Conservation (phyloP, 2,113 vertebrate genomes). For the Scophthalmus maximus region DNA sequence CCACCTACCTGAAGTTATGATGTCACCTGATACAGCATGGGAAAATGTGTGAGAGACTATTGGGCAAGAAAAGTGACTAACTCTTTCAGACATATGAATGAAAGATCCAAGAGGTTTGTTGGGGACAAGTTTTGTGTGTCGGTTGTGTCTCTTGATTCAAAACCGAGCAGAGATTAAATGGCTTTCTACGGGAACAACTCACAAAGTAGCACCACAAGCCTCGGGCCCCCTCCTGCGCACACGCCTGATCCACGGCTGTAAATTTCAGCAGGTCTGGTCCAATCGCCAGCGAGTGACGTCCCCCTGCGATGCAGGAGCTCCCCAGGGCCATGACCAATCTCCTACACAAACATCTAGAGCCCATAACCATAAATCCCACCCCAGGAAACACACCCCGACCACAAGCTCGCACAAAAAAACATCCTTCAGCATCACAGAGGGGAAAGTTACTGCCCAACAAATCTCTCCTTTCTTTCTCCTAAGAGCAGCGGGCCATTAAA, state of each 20-base stretch:
- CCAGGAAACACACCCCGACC: conserved; percentile 71
- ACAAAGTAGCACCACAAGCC: not conserved
- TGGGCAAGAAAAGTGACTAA: conserved; percentile 23
- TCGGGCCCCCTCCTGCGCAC: not conserved
- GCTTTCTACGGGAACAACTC: conserved; percentile 1
- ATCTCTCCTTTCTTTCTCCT: conserved; percentile 69
- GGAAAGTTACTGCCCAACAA: conserved; percentile 78
- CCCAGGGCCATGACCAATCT: conserved; percentile 69
- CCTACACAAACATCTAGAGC: conserved; percentile 67
- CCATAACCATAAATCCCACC: conserved; percentile 74
- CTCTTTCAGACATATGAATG: not conserved
- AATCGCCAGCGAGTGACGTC: conserved; percentile 23
- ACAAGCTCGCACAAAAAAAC: conserved; percentile 76
- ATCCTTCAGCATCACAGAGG: conserved; percentile 74
- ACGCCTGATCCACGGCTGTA: conserved; percentile 40
- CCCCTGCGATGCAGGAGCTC: conserved; percentile 40
- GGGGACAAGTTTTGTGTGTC: not conserved
- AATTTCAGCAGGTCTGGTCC: conserved; percentile 50
- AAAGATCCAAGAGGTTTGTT: not conserved
- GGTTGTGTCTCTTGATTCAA: not conserved
- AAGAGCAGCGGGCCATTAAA: conserved; percentile 74
- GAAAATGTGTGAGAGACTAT: conserved; percentile 4
- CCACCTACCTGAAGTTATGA: conserved; percentile 5
- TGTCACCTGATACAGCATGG: not conserved
- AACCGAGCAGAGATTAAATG: conserved; percentile 2